These are phyloP conservation scores for Montipora efflorescens DNA, from an alignment of 64 coral and sea anemone genomes.

Conservation along the genomic window DNA sequence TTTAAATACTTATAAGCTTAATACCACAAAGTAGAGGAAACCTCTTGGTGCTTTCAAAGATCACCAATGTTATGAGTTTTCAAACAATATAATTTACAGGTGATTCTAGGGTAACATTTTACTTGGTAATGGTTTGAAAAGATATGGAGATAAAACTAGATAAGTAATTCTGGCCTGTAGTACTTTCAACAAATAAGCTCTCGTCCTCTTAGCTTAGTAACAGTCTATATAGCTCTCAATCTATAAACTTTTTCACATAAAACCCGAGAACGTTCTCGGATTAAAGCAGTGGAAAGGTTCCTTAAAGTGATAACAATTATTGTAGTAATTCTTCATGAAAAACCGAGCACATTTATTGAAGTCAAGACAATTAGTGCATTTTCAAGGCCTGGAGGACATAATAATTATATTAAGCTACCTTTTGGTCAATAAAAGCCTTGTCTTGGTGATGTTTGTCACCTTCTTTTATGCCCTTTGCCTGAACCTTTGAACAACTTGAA, in stretches of 20 bases:
- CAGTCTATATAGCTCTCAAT: too few species aligned
- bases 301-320: neutral
- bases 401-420: too few species aligned
- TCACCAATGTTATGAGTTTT: slow-evolving; percentile 44
- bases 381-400: too few species aligned
- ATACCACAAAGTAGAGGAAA: neutral
- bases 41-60: neutral
- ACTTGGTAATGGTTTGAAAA: slow-evolving; percentile 5
- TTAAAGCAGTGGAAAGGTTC: neutral
- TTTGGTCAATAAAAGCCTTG: neutral
- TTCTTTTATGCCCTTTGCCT: neutral
- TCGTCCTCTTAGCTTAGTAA: too few species aligned
- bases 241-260: neutral
- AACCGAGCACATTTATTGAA: too few species aligned
- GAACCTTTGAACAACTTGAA: neutral
- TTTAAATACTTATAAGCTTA: neutral
- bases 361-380: too few species aligned
- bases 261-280: neutral
- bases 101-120: slow-evolving; percentile 21
- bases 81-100: slow-evolving; percentile 14
- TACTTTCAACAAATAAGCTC: neutral
- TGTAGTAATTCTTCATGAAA: too few species aligned
- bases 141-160: neutral
- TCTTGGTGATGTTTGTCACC: neutral
- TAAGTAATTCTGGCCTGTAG: neutral